Evolutionary conservation across 35 echinoderm and acorn worm genomes (phyloP).

Genomic region (Strongylocentrotus purpuratus): DNA sequence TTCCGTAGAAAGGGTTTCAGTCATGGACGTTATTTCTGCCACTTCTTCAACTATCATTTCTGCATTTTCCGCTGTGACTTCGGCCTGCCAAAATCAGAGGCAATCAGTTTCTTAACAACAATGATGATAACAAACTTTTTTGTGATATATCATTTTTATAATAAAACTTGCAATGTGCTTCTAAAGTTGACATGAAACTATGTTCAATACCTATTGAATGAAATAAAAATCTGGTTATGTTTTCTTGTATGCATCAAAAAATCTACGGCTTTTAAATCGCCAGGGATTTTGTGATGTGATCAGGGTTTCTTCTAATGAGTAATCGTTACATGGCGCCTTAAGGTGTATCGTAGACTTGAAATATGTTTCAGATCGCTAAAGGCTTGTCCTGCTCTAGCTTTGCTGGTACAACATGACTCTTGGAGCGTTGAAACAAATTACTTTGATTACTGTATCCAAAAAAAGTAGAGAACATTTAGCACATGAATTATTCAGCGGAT

Average conservation of each 20-base stretch:
- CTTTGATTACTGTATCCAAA: not conserved
- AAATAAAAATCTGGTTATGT: no score
- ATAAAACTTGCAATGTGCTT: no score
- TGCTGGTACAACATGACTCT: not conserved
- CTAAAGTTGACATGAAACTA: no score
- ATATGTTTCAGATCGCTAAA: not conserved
- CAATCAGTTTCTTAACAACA: not conserved
- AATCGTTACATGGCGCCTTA: not conserved
- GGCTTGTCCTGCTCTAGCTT: not conserved
- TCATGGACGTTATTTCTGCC: conserved; percentile 4
- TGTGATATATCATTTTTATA: no score
- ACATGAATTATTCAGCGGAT: not conserved
- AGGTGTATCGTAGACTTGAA: not conserved
- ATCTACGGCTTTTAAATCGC: no score
- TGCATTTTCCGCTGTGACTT: not conserved
- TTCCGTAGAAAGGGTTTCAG: not conserved
- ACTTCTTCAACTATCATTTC: not conserved
- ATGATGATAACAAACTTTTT: no score
- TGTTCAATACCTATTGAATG: no score
- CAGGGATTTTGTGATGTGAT: not conserved
- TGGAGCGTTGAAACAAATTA: not conserved
- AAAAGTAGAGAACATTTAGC: not conserved
- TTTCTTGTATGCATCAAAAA: no score
- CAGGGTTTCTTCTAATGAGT: no score
- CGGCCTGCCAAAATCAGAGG: not conserved